Conservation (phyloP, 2,113 vertebrate species). For the Carlito syrichta region DNA sequence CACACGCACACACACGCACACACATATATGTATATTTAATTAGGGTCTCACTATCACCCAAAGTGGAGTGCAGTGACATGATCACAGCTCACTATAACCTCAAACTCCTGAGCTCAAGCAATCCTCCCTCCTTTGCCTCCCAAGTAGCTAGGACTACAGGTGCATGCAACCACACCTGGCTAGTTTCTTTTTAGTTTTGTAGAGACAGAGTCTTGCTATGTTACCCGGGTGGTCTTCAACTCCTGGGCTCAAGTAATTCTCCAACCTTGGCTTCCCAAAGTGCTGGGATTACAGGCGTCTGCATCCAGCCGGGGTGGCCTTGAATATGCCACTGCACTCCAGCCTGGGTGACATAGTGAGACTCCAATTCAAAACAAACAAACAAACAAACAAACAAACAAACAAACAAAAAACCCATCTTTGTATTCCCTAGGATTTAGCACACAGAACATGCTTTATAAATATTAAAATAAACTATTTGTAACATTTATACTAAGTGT, state of each 20-base stretch:
- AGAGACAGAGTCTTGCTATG: not conserved
- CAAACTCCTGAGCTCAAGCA: not conserved
- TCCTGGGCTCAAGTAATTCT: not conserved
- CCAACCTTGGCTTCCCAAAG: not conserved
- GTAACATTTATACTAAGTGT: slow-evolving; percentile 4
- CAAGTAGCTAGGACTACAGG: not conserved
- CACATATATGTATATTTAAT: no score
- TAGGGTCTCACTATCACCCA: not conserved
- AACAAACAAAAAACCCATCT: not conserved
- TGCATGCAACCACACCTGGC: not conserved
- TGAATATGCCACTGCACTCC: no score
- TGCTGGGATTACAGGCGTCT: not conserved
- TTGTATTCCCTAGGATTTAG: not conserved
- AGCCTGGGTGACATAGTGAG: no score
- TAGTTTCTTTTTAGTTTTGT: not conserved
- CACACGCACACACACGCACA: no score
- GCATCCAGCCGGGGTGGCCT: no score
- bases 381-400: no score
- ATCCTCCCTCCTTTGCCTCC: not conserved
- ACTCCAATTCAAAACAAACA: no score
- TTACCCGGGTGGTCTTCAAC: not conserved
- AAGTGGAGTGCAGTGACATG: not conserved
- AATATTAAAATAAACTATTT: slow-evolving; percentile 26
- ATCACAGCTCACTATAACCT: not conserved
- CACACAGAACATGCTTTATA: slow-evolving; percentile 14